Percentiles rank a stretch among this genome's conserved stretches.
These are phyloP conservation scores for Fundulus diaphanus DNA, from an alignment of 2,797 vertebrate species.

Conservation along the genomic window DNA sequence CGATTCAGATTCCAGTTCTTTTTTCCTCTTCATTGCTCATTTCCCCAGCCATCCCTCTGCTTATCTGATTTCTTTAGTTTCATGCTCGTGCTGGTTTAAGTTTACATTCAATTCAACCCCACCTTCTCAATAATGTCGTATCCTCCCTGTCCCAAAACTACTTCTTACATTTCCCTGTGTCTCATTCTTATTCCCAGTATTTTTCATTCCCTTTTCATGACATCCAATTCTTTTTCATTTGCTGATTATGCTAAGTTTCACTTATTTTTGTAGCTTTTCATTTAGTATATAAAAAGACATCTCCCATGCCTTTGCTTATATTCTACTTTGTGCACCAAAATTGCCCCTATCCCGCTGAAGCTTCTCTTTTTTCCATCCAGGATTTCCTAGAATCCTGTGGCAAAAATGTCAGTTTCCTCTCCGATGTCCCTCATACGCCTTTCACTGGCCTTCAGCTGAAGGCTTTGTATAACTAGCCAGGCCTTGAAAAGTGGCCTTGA, in stretches of 20 bases:
- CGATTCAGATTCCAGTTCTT: constrained; percentile 25
- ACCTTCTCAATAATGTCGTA: constrained; percentile 8
- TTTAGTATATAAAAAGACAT: constrained; percentile 1
- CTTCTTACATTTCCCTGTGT: neutral
- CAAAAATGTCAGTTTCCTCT: constrained; percentile 35
- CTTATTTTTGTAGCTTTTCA: neutral
- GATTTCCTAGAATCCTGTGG: constrained; percentile 40
- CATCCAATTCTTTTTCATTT: neutral
- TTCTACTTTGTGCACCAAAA: neutral
- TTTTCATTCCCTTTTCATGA: neutral
- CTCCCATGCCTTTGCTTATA: neutral
- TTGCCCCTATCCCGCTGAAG: neutral
- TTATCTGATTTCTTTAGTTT: constrained; percentile 39
- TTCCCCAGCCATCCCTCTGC: constrained; percentile 25
- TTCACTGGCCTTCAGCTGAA: constrained; percentile 67
- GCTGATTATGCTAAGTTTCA: neutral
- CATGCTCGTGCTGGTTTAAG: constrained; percentile 27
- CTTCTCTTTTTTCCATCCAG: constrained; percentile 27
- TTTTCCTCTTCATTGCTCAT: constrained; percentile 30
- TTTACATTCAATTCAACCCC: constrained; percentile 20
- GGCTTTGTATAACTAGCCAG: constrained; percentile 50
- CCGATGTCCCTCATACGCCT: constrained; percentile 60
- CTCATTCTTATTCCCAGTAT: neutral
- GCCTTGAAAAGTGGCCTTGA: constrained; percentile 66
- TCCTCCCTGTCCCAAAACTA: constrained; percentile 2